phyloP scores from a whole-genome alignment of 2,888 invertebrate species.

The Dione juno region DNA sequence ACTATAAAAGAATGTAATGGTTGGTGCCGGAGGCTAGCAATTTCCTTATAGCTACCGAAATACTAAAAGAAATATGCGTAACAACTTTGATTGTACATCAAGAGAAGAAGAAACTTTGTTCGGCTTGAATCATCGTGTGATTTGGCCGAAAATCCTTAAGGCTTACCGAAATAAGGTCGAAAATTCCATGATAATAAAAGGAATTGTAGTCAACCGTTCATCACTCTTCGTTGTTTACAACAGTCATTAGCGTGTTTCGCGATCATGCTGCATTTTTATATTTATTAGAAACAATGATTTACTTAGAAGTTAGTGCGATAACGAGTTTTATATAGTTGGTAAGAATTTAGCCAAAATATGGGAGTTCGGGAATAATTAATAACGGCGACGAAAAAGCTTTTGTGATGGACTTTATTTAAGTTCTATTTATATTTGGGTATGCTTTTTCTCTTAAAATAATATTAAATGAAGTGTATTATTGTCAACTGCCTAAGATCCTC shows the following conservation, averaged over 20 bases:
- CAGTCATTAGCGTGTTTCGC: conserved; percentile 62
- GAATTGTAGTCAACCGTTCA: conserved; percentile 42
- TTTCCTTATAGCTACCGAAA: conserved; percentile 67
- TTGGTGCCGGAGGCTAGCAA: conserved; percentile 62
- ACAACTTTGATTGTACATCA: conserved; percentile 69
- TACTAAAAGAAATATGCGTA: conserved; percentile 52
- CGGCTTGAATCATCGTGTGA: conserved; percentile 38
- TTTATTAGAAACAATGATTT: conserved; percentile 48
- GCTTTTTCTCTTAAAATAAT: too few species aligned
- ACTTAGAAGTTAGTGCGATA: conserved; percentile 11
- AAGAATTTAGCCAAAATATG: conserved; percentile 8
- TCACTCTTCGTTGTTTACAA: conserved; percentile 64
- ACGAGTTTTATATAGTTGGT: conserved; percentile 28
- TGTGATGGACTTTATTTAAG: not conserved
- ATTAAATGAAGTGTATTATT: too few species aligned
- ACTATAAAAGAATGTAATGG: conserved; percentile 64
- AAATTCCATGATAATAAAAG: not conserved
- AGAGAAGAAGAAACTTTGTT: conserved; percentile 42
- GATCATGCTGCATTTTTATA: conserved; percentile 55
- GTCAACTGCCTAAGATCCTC: too few species aligned
- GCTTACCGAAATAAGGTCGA: conserved; percentile 28
- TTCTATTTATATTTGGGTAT: not conserved
- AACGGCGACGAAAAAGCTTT: not conserved
- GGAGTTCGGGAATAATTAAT: conserved; percentile 5
- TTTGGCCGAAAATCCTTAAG: conserved; percentile 26